phyloP scores from a whole-genome alignment of 37 sponge, comb jelly and placozoan genomes.

The Cliona cf. orientalis region DNA sequence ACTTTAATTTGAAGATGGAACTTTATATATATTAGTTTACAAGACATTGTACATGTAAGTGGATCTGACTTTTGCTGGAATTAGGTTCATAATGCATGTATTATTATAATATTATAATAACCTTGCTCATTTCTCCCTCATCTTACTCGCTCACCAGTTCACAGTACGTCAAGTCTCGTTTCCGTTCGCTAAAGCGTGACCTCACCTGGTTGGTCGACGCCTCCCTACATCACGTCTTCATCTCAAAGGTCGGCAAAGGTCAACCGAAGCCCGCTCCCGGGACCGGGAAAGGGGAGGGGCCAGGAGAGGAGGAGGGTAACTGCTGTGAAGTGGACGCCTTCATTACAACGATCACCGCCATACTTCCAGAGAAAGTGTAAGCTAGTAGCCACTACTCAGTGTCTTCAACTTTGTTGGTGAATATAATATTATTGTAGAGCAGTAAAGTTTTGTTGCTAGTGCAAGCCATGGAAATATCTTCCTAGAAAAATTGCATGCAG shows the following conservation, averaged over 20 bases:
- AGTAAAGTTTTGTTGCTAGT: too few relatives aligned
- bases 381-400: too few relatives aligned
- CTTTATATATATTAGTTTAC: not conserved
- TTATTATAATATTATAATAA: too few relatives aligned
- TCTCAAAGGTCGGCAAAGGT: not conserved
- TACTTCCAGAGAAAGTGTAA: conserved; percentile 10
- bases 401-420: too few relatives aligned
- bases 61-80: too few relatives aligned
- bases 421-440: too few relatives aligned
- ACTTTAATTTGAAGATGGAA: not conserved
- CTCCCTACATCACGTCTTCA: conserved; percentile 9
- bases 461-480: too few relatives aligned
- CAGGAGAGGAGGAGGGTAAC: too few relatives aligned
- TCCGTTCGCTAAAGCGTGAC: conserved; percentile 40
- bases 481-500: too few relatives aligned
- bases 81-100: too few relatives aligned
- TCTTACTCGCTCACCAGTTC: not conserved
- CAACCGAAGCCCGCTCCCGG: not conserved
- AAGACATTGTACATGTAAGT: too few relatives aligned
- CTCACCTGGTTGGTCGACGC: conserved; percentile 36
- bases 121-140: too few relatives aligned
- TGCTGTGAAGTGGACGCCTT: conserved; percentile 27
- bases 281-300: not conserved
- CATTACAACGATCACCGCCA: conserved; percentile 7
- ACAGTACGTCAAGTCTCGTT: conserved; percentile 19